Evolutionary conservation across 2,113 vertebrate species (phyloP).

Genomic region (Camelus bactrianus): DNA sequence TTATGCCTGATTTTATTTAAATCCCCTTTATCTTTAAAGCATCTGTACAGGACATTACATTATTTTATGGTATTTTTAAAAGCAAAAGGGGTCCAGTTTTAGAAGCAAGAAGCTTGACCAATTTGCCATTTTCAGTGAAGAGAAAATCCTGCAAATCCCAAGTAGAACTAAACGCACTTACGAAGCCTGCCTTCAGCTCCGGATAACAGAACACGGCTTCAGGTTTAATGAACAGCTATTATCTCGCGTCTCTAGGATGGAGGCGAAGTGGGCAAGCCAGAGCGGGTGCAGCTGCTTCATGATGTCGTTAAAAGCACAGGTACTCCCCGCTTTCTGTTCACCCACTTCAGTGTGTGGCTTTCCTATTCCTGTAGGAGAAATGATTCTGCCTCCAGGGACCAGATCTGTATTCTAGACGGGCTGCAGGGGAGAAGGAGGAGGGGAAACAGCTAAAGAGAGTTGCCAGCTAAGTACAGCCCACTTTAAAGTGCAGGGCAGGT

Average conservation of each 20-base stretch:
- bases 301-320: not conserved
- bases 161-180: not conserved
- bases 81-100: not conserved
- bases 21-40: not conserved
- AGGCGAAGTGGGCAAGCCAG: not conserved
- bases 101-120: not conserved
- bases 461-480: fast-evolving
- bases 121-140: not conserved
- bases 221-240: not conserved
- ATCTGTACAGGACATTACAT: not conserved
- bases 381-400: not conserved
- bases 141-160: not conserved
- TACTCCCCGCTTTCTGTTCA: not conserved
- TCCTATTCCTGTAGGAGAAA: not conserved
- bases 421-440: not conserved
- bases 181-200: not conserved
- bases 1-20: not conserved
- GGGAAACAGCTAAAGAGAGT: not conserved
- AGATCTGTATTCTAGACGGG: not conserved
- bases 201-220: not conserved
- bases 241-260: not conserved
- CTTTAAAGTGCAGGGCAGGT: not conserved
- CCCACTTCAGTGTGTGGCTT: not conserved
- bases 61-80: not conserved
- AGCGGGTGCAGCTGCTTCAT: too few species aligned